Conservation (phyloP, 2,797 vertebrate genomes). For the Malurus leucopterus region DNA sequence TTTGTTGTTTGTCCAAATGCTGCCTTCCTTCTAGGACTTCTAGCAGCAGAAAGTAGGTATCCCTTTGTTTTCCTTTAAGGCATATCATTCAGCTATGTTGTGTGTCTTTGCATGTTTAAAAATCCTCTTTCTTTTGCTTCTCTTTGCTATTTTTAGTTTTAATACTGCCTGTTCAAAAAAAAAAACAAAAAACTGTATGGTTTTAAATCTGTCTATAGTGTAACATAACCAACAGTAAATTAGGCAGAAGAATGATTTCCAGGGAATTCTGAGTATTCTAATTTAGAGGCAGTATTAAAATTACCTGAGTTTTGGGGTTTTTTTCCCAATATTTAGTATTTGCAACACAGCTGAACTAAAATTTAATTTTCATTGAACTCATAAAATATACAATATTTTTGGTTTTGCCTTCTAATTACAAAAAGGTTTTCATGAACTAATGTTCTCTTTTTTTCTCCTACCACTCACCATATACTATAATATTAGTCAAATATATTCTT, state of each 20-base stretch:
- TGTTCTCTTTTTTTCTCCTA: constrained; percentile 7
- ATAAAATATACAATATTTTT: constrained; percentile 15
- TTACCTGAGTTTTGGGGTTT: background rate
- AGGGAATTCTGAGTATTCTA: background rate
- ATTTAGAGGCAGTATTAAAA: constrained; percentile 71
- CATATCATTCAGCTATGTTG: constrained; percentile 67
- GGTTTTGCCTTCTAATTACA: constrained; percentile 16
- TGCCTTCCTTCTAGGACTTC: constrained; percentile 89
- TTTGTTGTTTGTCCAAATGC: constrained; percentile 88
- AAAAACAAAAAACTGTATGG: background rate
- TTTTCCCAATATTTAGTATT: constrained; percentile 1
- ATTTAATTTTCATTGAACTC: constrained; percentile 26
- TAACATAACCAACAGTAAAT: background rate
- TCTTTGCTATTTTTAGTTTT: constrained; percentile 65
- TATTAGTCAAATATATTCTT: background rate
- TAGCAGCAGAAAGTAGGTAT: constrained; percentile 99
- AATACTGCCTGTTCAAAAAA: constrained; percentile 63
- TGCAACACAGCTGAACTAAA: constrained; percentile 3
- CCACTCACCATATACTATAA: background rate
- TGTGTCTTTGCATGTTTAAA: constrained; percentile 74
- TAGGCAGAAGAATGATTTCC: background rate
- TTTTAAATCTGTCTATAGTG: background rate
- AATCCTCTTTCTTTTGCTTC: constrained; percentile 57
- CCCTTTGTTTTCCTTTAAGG: constrained; percentile 78
- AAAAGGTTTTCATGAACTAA: constrained; percentile 40